Base-by-base conservation (phyloP, 1,140 invertebrate genomes). In the Drosophila lacteicornis region DNA sequence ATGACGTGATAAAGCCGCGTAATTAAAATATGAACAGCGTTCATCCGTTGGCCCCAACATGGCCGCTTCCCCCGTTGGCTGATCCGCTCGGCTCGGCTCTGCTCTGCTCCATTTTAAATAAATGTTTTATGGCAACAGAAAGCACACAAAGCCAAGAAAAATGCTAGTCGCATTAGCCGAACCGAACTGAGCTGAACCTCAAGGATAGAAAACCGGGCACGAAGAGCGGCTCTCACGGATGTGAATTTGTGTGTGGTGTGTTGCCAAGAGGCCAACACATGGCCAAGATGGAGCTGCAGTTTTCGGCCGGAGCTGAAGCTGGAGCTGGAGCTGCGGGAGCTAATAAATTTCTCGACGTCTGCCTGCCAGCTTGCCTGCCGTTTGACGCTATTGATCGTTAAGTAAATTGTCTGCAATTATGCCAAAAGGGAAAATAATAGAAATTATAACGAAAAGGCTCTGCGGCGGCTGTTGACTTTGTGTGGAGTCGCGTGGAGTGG, bases 371-470 rank as follows among this genome's bases (percentile, higher is more conserved):
- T 61, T 79, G 66, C 79, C 66, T 90, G 79, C 82, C 85, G 69
- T 80, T 80, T 74, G 77, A 80, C 78, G 86, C 85, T 90, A 90
- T 90, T 90, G 85, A 90, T 90, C 85, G 85, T 90, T 90, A 90
- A 90, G 85, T 90, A 90, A 90, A 90, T 90, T 90, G 85, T 90
- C 85, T 85, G 85, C 85, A 90, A 90, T 90, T 90, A 90, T 90
- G 85, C 85, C 85, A 90, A 90, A 90, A 90, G 85, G 85, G 85
- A 90, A 90, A 90, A 90, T 90, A 91, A 91, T 90, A 90, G 85
- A 90, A 90, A 90, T 90, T 90, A 90, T 90, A 90, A 90, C 85
- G 81, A 90, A 88, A 90, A 81, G 65, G 80, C 75, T 78, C 46
- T 59, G 76, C 76, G 75, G 70, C 66, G 63, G 68, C 78, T 87